Base-by-base conservation (phyloP, 2,888 invertebrate genomes). In the Temnothorax unifasciatus region DNA sequence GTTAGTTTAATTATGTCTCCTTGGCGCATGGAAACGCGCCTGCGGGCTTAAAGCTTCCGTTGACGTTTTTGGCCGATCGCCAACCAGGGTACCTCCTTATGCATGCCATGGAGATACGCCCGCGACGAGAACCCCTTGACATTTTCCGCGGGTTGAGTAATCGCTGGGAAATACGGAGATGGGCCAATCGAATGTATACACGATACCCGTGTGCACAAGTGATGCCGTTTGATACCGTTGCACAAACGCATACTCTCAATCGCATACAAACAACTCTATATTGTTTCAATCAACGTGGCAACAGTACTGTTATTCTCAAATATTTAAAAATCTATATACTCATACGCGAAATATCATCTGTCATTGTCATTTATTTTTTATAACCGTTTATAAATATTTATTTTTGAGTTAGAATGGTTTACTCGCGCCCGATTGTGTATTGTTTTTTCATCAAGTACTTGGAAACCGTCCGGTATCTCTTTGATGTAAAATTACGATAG, bases 1-100 rank as follows among this genome's bases (percentile, higher is more conserved):
- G 91, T 92, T 92, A 91, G 90, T 92, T 91, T 90, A 92, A 92
- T 92, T 91, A 91, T 90, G 88, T 92, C 85, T 86, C 85, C 85
- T 84, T 85, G 87, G 87, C 85, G 86, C 76, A 75, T 83, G 64
- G 83, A 79, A 83, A 82, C 71, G 54, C 75, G 79, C 66, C 69
- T 84, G 85, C 47, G 61, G 71, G 47, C 59, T 69, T 69, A 71
- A 71, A 77, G 41, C 85, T 87, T 85, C 87, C 87, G 88, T 89
- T 84, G 74, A 87, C 89, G 88, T 86, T 92, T 90, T 89, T 92
- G 93, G 93, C 89, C 63, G 76, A 63, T 79, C 61, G 90, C 93
- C 93, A 93, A 88, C 87, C 86, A 75, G 82, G 64, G 76, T 83
- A 87, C 87, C 85, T 84, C 47, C 25, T 71, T 86, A 81, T 84